Evolutionary conservation across 2,888 invertebrate species (phyloP).

Genomic region (Pammene aurita): DNA sequence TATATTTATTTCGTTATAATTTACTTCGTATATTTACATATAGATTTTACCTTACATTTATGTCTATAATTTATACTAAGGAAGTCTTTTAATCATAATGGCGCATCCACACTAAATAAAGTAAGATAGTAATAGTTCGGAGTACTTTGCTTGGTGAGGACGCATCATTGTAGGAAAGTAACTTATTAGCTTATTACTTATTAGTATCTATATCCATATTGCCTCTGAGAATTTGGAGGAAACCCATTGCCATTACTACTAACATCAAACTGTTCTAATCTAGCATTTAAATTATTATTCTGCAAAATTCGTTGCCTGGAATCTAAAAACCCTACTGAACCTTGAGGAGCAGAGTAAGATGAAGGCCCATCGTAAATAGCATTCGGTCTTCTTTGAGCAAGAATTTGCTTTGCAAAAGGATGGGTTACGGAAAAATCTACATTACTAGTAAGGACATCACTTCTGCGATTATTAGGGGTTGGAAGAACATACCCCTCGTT

Average conservation of each 20-base stretch:
- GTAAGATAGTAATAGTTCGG: not conserved
- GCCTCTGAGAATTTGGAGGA: slow-evolving; percentile 58
- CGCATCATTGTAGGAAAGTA: not conserved
- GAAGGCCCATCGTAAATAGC: slow-evolving; percentile 70
- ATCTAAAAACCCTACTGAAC: slow-evolving; percentile 67
- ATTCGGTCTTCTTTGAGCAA: slow-evolving; percentile 51
- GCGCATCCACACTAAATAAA: not conserved
- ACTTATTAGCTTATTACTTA: not conserved
- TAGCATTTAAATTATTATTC: slow-evolving; percentile 57
- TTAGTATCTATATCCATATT: slow-evolving; percentile 54
- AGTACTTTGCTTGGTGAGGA: not conserved
- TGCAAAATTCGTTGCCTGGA: slow-evolving; percentile 49
- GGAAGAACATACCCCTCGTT: slow-evolving; percentile 45
- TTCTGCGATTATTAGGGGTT: slow-evolving; percentile 47
- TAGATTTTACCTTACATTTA: not conserved
- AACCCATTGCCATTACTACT: slow-evolving; percentile 59
- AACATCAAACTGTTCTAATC: slow-evolving; percentile 67
- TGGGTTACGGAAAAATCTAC: slow-evolving; percentile 64
- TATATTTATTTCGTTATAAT: slow-evolving; percentile 16
- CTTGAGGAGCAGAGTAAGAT: slow-evolving; percentile 75
- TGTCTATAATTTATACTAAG: not conserved
- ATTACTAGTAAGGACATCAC: slow-evolving; percentile 55
- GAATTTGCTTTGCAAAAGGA: slow-evolving; percentile 53
- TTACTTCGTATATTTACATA: slow-evolving; percentile 34
- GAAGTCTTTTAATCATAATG: slow-evolving; percentile 20